Conservation (phyloP, 2,888 invertebrate genomes). For the Penaeus monodon region DNA sequence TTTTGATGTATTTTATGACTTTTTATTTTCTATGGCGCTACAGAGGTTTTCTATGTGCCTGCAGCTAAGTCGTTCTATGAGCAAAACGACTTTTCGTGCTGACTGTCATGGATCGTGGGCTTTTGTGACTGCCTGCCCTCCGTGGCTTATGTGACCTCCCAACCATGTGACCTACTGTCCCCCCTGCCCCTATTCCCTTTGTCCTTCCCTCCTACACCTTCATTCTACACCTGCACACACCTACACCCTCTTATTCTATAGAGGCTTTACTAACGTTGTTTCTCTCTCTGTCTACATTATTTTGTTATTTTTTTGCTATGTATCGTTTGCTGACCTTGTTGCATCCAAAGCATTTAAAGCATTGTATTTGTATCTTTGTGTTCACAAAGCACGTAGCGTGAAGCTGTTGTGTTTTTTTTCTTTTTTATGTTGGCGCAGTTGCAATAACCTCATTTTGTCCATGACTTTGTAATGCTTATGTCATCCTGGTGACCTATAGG, state of each 20-base stretch:
- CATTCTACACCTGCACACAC: constrained; percentile 54
- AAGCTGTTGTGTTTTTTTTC: constrained; percentile 11
- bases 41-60: constrained; percentile 47
- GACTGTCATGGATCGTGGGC: constrained; percentile 60
- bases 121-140: constrained; percentile 61
- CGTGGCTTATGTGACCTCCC: constrained; percentile 42
- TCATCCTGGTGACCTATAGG: background rate
- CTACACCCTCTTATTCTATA: constrained; percentile 41
- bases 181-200: constrained; percentile 1
- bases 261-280: constrained; percentile 51
- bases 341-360: constrained; percentile 55
- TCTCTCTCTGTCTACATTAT: constrained; percentile 36
- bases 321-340: constrained; percentile 44
- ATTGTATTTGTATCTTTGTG: constrained; percentile 62
- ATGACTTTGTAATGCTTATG: background rate
- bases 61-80: constrained; percentile 46
- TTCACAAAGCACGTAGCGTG: constrained; percentile 67
- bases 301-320: constrained; percentile 20
- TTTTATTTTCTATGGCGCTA: constrained; percentile 44
- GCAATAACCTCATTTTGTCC: background rate
- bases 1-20: constrained; percentile 26
- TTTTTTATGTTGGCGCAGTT: constrained; percentile 33
- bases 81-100: constrained; percentile 51
- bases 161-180: constrained; percentile 31
- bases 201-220: constrained; percentile 8